phyloP scores from a whole-genome alignment of 2,113 vertebrate genomes.

The Shinisaurus crocodilurus region DNA sequence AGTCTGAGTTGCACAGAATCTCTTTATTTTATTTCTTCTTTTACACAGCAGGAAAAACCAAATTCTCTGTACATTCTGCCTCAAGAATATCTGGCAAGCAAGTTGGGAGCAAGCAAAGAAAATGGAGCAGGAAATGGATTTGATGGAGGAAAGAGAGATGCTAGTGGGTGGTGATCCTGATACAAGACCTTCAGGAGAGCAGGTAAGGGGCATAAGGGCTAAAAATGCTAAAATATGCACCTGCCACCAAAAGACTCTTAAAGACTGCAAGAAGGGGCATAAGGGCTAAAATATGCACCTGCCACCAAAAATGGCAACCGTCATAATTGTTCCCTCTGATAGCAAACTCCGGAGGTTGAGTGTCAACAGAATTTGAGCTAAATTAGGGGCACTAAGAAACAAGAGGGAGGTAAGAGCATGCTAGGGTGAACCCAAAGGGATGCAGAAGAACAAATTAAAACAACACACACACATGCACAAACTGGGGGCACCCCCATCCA shows the following conservation, averaged over 20 bases:
- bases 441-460: neutral
- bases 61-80: neutral
- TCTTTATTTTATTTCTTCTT: neutral
- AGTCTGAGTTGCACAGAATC: neutral
- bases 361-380: neutral
- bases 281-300: neutral
- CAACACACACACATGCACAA: no score
- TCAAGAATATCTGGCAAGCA: neutral
- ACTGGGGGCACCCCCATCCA: neutral
- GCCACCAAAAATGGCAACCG: no score
- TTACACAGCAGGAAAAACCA: neutral
- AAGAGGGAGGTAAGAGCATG: neutral
- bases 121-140: conserved; percentile 6
- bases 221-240: no score
- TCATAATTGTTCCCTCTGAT: neutral
- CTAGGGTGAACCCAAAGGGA: no score
- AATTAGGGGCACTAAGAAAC: neutral
- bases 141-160: neutral
- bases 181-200: no score
- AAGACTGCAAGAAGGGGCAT: neutral
- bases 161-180: neutral
- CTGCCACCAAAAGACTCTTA: neutral
- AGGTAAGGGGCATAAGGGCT: conserved; percentile 1
- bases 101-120: neutral
- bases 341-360: neutral